Evolutionary conservation across 1,140 invertebrate species (phyloP).

Genomic region (Arion vulgaris): DNA sequence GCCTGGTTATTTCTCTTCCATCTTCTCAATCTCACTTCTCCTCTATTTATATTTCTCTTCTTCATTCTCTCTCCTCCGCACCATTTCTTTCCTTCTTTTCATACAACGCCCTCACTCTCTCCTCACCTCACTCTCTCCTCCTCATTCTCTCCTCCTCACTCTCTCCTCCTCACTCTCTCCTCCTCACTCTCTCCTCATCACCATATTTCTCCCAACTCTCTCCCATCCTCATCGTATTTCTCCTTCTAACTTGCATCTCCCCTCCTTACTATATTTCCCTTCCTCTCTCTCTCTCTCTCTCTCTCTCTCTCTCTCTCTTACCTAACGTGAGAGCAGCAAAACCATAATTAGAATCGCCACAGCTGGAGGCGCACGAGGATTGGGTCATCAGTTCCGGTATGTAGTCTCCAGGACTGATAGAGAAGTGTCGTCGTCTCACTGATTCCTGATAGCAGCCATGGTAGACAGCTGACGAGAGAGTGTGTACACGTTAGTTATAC

Average conservation of each 20-base stretch:
- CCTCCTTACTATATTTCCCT: not conserved
- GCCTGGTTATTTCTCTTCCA: no score
- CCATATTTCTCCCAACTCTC: not conserved
- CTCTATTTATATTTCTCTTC: no score
- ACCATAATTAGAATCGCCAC: slow-evolving; percentile 40
- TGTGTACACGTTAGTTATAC: no score
- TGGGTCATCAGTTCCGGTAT: slow-evolving; percentile 33
- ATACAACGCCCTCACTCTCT: no score
- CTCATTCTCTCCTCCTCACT: not conserved
- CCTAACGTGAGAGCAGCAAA: slow-evolving; percentile 44
- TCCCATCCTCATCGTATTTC: no score
- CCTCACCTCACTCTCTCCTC: no score
- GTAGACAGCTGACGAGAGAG: slow-evolving; percentile 1
- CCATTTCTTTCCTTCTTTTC: no score
- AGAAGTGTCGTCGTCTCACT: slow-evolving; percentile 43
- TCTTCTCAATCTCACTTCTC: no score
- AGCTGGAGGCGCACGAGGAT: slow-evolving; percentile 41
- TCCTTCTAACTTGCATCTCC: no score
- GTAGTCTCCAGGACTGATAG: slow-evolving; percentile 48
- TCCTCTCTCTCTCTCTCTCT: not conserved
- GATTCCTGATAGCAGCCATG: slow-evolving; percentile 50
- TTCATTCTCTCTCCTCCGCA: no score
- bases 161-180: not conserved
- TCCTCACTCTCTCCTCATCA: not conserved
- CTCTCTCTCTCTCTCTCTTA: not conserved